A percentile compares a stretch with the other conserved stretches of the same genome.
Conservation (phyloP, 2,888 invertebrate species). For the Gasteruption jaculator region DNA sequence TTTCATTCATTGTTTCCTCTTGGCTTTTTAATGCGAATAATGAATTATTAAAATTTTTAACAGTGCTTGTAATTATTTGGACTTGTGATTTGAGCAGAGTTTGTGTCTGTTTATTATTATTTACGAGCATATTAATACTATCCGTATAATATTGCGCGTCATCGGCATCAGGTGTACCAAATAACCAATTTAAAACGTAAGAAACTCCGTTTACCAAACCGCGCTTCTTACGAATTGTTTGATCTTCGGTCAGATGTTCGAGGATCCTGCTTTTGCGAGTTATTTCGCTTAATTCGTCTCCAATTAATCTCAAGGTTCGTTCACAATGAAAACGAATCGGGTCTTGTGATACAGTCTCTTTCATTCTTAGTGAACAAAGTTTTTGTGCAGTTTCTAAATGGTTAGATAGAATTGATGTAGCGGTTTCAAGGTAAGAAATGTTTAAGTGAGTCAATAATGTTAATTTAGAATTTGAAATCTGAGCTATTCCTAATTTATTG, state of each 20-base stretch:
- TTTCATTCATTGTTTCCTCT: slow-evolving; percentile 14
- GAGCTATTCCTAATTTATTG: slow-evolving; percentile 8
- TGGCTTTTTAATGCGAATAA: slow-evolving; percentile 15
- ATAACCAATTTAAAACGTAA: slow-evolving; percentile 18
- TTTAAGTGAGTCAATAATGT: slow-evolving; percentile 17
- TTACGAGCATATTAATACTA: slow-evolving; percentile 11
- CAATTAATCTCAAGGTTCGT: background rate
- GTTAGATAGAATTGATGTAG: slow-evolving; percentile 4
- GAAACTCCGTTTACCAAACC: slow-evolving; percentile 19
- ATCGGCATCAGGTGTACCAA: slow-evolving; percentile 17
- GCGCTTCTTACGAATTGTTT: slow-evolving; percentile 15
- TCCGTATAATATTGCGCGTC: slow-evolving; percentile 20
- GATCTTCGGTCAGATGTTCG: background rate
- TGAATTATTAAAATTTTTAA: slow-evolving; percentile 21
- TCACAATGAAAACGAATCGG: slow-evolving; percentile 5
- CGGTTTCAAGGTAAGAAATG: slow-evolving; percentile 7
- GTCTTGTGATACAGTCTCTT: background rate
- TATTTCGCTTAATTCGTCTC: slow-evolving; percentile 2
- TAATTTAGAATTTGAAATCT: slow-evolving; percentile 12
- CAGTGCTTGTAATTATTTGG: slow-evolving; percentile 20
- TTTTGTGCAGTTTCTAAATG: background rate
- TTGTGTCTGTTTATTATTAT: slow-evolving; percentile 16
- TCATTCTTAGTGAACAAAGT: slow-evolving; percentile 5
- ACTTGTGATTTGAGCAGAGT: slow-evolving; percentile 20
- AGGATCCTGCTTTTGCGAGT: background rate